These are phyloP conservation scores for fruit fly (Drosophila melanogaster) DNA, from an alignment of 1,140 invertebrate genomes.

Conservation along the genomic window Release_6_plus_ISO1_MT NT_033777.3:6625501-6626000, in stretches of 20 bases:
- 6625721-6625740: constrained; percentile 13
- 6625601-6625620: neutral
- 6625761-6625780: constrained; percentile 60
- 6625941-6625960: constrained; percentile 40
- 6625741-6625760: constrained; percentile 64
- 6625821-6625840: neutral
- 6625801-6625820: neutral
- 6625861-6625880: neutral
- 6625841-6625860: neutral
- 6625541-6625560: neutral
- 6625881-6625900: constrained; percentile 20
- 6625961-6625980: constrained; percentile 61
- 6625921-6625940: constrained; percentile 61
- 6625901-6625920: constrained; percentile 55
- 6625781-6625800: constrained; percentile 50
- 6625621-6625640: neutral
- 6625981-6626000: constrained; percentile 49
- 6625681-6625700: neutral
- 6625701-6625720: constrained; percentile 15
- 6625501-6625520: neutral
- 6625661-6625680: neutral
- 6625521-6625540: neutral
- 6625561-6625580: too few relatives aligned
- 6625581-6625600: too few relatives aligned
- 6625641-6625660: neutral